phyloP scores from a whole-genome alignment of 2,888 invertebrate genomes.

The Thereva nobilitata region DNA sequence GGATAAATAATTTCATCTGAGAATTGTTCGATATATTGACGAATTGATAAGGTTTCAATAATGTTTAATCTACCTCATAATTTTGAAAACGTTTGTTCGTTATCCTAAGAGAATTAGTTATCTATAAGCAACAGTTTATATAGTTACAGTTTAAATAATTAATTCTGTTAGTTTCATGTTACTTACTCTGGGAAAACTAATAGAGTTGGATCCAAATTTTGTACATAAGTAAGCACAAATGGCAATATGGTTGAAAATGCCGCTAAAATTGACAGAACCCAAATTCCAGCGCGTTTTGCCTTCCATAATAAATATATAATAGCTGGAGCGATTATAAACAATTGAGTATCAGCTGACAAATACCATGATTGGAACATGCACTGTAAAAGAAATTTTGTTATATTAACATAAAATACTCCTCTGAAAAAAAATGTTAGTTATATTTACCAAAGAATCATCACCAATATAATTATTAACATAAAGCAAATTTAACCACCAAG shows the following conservation, averaged over 20 bases:
- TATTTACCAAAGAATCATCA: slow-evolving; percentile 59
- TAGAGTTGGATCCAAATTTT: slow-evolving; percentile 69
- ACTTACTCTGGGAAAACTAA: slow-evolving; percentile 71
- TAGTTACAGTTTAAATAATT: too few species aligned
- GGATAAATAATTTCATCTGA: too few species aligned
- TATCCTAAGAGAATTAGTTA: too few species aligned
- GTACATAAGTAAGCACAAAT: slow-evolving; percentile 63
- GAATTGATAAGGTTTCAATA: too few species aligned
- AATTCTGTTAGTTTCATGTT: too few species aligned
- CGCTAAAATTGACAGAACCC: slow-evolving; percentile 60
- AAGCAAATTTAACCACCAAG: slow-evolving; percentile 76
- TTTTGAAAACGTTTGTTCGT: too few species aligned
- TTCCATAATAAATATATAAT: slow-evolving; percentile 71
- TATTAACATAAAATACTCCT: neutral
- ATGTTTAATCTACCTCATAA: too few species aligned
- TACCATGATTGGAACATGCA: slow-evolving; percentile 65
- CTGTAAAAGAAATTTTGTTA: slow-evolving; percentile 47
- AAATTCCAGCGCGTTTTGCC: slow-evolving; percentile 64
- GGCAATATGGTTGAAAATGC: slow-evolving; percentile 62
- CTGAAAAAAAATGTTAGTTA: neutral
- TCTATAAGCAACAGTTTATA: too few species aligned
- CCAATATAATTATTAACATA: slow-evolving; percentile 76
- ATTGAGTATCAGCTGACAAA: slow-evolving; percentile 66
- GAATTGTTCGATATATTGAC: too few species aligned
- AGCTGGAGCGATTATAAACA: slow-evolving; percentile 69